A percentile compares a stretch with the other conserved stretches of the same genome.
Evolutionary conservation across 2,888 invertebrate genomes (phyloP).

Genomic region (Hemistola chrysoprasaria): DNA sequence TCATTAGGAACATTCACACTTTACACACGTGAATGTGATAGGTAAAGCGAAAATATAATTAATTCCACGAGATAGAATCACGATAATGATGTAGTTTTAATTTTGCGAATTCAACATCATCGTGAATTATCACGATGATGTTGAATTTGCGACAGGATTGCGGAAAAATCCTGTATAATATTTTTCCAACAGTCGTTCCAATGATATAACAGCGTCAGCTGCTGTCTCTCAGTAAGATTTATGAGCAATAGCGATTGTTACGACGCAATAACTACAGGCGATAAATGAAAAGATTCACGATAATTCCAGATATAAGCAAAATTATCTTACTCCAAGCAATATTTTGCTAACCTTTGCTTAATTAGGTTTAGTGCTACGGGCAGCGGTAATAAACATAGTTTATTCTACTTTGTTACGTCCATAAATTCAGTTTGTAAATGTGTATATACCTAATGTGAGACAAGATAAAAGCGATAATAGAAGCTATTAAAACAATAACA

Average conservation of each 20-base stretch:
- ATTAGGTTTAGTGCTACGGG: constrained; percentile 15
- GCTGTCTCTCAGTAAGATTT: constrained; percentile 4
- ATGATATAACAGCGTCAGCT: constrained; percentile 4
- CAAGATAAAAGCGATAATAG: constrained; percentile 19
- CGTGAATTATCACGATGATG: constrained; percentile 2
- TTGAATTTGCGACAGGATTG: constrained; percentile 23
- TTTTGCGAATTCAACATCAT: constrained; percentile 56
- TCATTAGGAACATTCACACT: not conserved
- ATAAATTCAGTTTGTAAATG: constrained; percentile 15
- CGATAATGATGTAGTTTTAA: constrained; percentile 38
- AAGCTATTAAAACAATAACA: constrained; percentile 16
- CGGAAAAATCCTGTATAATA: constrained; percentile 19
- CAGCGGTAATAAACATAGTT: constrained; percentile 6
- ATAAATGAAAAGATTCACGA: constrained; percentile 9
- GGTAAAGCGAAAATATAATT: not conserved
- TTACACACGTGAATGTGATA: constrained; percentile 2
- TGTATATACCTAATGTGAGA: constrained; percentile 13
- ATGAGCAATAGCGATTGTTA: constrained; percentile 11
- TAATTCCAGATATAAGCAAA: constrained; percentile 11
- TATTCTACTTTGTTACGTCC: constrained; percentile 7
- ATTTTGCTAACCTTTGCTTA: constrained; percentile 10
- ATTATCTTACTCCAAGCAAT: constrained; percentile 12
- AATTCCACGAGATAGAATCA: constrained; percentile 1
- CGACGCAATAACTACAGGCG: constrained; percentile 6
- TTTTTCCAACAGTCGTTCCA: constrained; percentile 1